phyloP scores from a whole-genome alignment of 2,797 vertebrate genomes.

The Cossypha niveicapilla region DNA sequence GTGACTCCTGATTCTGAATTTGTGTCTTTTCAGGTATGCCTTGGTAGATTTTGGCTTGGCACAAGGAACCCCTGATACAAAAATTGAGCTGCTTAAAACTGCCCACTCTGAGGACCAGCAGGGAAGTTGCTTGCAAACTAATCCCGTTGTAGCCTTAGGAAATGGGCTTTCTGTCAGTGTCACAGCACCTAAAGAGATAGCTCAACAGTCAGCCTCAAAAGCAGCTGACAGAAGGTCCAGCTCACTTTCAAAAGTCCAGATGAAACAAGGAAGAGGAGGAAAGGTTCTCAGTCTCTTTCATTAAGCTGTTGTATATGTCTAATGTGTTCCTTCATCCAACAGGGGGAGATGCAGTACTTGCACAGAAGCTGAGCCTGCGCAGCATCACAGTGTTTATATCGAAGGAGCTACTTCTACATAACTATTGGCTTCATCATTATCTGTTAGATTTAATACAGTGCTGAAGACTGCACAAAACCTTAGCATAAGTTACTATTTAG shows the following conservation, averaged over 20 bases:
- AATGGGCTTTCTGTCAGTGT: slow-evolving; percentile 68
- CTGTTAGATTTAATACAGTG: neutral
- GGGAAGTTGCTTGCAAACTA: slow-evolving; percentile 79
- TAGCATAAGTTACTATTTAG: neutral
- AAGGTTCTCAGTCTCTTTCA: slow-evolving; percentile 80
- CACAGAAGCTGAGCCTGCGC: neutral
- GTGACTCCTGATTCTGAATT: neutral
- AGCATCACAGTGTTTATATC: neutral
- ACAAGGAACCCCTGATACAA: slow-evolving; percentile 90
- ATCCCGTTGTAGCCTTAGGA: slow-evolving; percentile 64
- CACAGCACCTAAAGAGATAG: slow-evolving; percentile 54
- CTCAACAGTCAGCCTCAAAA: slow-evolving; percentile 75
- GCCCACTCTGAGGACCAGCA: slow-evolving; percentile 79
- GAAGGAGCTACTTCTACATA: neutral
- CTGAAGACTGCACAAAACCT: neutral
- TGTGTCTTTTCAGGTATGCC: slow-evolving; percentile 83
- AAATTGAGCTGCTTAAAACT: slow-evolving; percentile 91
- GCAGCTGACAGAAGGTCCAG: slow-evolving; percentile 77
- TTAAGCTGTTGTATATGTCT: neutral
- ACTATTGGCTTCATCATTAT: neutral
- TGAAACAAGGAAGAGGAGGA: slow-evolving; percentile 87
- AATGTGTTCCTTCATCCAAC: slow-evolving; percentile 42
- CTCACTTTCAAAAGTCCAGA: slow-evolving; percentile 72
- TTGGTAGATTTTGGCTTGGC: slow-evolving; percentile 97
- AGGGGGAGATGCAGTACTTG: slow-evolving; percentile 63